These are phyloP conservation scores for Berghia stephanieae DNA, from an alignment of 1,140 invertebrate species.

Conservation along the genomic window DNA sequence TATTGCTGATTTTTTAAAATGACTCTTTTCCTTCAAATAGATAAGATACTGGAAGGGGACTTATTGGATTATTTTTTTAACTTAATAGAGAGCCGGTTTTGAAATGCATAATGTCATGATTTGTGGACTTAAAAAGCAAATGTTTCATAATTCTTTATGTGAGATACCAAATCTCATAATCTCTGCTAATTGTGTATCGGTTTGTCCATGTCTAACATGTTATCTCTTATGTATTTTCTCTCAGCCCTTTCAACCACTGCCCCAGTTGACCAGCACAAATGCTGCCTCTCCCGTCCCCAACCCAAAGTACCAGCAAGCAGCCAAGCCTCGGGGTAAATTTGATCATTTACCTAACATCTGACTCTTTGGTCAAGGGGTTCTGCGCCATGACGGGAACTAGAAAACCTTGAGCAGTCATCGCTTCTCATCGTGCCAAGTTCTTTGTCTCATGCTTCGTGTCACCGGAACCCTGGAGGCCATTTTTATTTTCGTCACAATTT, in stretches of 20 bases:
- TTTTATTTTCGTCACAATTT: no score
- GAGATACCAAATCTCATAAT: no score
- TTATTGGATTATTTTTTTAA: no score
- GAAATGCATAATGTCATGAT: no score
- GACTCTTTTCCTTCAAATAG: no score
- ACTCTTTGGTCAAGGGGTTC: slow-evolving; percentile 65
- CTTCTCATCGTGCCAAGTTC: neutral
- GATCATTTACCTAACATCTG: slow-evolving; percentile 64
- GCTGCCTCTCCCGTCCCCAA: slow-evolving; percentile 54
- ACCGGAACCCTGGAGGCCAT: slow-evolving; percentile 35
- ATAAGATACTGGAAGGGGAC: no score
- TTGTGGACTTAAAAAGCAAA: no score
- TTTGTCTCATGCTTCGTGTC: slow-evolving; percentile 10
- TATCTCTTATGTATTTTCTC: slow-evolving; percentile 21
- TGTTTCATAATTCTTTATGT: no score
- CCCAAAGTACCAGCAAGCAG: slow-evolving; percentile 39
- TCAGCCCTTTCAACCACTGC: slow-evolving; percentile 43
- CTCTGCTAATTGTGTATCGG: no score
- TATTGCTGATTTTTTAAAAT: no score
- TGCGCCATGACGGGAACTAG: slow-evolving; percentile 56
- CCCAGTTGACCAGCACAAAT: slow-evolving; percentile 38
- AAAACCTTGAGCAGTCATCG: neutral
- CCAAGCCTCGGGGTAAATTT: slow-evolving; percentile 38
- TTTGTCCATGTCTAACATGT: no score
- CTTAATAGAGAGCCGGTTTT: no score